A percentile compares a stretch with the other conserved stretches of the same genome.
These are phyloP conservation scores for Rhopalosiphum padi DNA, from an alignment of 1,140 invertebrate genomes.

Conservation along the genomic window DNA sequence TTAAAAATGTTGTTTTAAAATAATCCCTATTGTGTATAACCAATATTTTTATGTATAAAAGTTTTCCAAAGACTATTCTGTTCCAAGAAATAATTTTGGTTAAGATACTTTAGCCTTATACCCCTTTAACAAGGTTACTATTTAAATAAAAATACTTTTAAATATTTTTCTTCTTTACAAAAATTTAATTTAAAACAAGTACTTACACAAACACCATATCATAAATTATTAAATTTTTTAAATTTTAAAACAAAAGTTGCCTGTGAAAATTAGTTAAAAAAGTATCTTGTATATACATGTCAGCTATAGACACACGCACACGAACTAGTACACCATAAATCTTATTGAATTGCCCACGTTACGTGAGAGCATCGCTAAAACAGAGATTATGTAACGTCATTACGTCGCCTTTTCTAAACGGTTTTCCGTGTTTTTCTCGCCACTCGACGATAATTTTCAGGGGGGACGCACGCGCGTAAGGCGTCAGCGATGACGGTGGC, in stretches of 20 bases:
- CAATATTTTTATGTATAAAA: background rate
- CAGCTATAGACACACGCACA: background rate
- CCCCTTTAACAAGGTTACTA: background rate
- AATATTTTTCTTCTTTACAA: background rate
- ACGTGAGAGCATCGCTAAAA: conserved; percentile 43
- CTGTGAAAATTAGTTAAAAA: background rate
- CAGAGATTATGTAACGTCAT: conserved; percentile 52
- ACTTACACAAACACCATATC: background rate
- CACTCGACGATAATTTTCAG: background rate
- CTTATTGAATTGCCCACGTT: conserved; percentile 31
- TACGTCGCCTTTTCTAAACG: conserved; percentile 48
- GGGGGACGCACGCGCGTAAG: background rate
- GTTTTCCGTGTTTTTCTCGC: conserved; percentile 48
- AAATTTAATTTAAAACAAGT: background rate
- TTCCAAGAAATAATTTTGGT: background rate
- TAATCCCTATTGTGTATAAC: background rate
- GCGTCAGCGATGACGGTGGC: background rate
- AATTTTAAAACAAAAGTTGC: conserved; percentile 6
- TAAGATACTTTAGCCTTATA: background rate
- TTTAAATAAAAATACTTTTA: background rate
- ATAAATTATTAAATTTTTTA: background rate
- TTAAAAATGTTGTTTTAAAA: background rate
- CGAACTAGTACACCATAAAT: conserved; percentile 21
- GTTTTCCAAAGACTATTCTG: background rate
- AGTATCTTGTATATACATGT: background rate